phyloP scores from a whole-genome alignment of 2,888 invertebrate species.

The Coelopa pilipes region DNA sequence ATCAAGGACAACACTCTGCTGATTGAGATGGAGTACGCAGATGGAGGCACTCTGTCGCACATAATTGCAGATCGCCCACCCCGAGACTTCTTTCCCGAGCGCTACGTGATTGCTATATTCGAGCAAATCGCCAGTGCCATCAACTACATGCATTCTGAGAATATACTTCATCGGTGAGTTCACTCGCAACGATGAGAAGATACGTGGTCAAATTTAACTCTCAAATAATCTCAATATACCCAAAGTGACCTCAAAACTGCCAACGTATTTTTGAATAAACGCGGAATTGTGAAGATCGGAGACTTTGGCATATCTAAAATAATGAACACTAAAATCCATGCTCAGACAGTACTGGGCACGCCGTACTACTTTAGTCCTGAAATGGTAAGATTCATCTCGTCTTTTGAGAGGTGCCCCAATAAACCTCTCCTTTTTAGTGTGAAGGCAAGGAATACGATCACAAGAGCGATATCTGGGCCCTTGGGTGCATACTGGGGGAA shows the following conservation, averaged over 20 bases:
- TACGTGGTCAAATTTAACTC: not conserved
- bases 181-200: not conserved
- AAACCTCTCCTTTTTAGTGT: conserved; percentile 68
- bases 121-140: conserved; percentile 78
- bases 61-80: conserved; percentile 69
- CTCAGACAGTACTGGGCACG: conserved; percentile 78
- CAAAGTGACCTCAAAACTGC: conserved; percentile 78
- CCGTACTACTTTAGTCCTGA: conserved; percentile 80
- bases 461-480: conserved; percentile 82
- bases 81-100: conserved; percentile 70
- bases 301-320: conserved; percentile 83
- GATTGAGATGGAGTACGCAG: conserved; percentile 84
- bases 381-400: conserved; percentile 68
- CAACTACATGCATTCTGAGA: conserved; percentile 77
- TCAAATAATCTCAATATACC: too few relatives aligned
- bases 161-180: conserved; percentile 71
- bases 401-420: not conserved
- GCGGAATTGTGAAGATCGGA: conserved; percentile 76
- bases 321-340: conserved; percentile 74
- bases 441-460: conserved; percentile 80
- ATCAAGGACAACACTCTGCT: conserved; percentile 76
- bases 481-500: conserved; percentile 82
- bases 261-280: conserved; percentile 77
- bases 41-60: conserved; percentile 78
- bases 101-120: conserved; percentile 73